Evolutionary conservation across 2,888 invertebrate species (phyloP), one percentile per base, ranked within the genome.

Genomic region (Lasioglossum vierecki): DNA sequence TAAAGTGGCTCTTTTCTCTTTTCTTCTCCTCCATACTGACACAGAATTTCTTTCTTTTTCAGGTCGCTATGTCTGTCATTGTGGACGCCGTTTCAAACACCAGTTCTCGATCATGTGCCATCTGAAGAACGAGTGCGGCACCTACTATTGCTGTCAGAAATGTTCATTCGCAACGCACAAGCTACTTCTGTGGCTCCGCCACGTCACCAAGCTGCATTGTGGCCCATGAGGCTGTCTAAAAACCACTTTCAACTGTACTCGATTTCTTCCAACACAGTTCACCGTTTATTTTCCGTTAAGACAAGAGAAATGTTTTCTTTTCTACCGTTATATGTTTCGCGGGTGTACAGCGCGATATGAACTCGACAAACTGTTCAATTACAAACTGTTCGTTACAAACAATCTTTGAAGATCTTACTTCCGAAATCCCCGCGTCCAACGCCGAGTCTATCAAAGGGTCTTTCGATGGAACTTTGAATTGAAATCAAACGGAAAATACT

Each of bases 111-210:
- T 94, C 80, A 86, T 91, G 74, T 92, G 92, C 66, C 94, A 94
- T 82, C 91, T 92, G 63, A 90, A 91, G 0, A 88, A 91, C 80
- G 94, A 95, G 75, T 95, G 95, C 79, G 94, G 94, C 49, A 94
- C 93, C 82, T 91, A 92, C 44, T 93, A 92, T 77, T 84, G 87
- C 72, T 95, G 95, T 82, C 90, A 91, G 49, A 91, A 88, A 57
- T 95, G 95, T 84, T 79, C 84, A 6, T 93, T 91, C 70, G 92
- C 86, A 80, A 93, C 93, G 13, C 93, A 93, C 82, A 92, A 92
- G 76, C 87, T 91, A 6, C 88, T 46, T 13, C 3, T 66, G 60
- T 86, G 79, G 85, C 39, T 79, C 57, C 39, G 57, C 22, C 85
- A 80, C 57, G 79, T 83, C 26, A 68, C 44, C 39, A 30, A 70